These are phyloP conservation scores for Dascillus cervinus DNA, from an alignment of 2,888 invertebrate species.

Conservation along the genomic window DNA sequence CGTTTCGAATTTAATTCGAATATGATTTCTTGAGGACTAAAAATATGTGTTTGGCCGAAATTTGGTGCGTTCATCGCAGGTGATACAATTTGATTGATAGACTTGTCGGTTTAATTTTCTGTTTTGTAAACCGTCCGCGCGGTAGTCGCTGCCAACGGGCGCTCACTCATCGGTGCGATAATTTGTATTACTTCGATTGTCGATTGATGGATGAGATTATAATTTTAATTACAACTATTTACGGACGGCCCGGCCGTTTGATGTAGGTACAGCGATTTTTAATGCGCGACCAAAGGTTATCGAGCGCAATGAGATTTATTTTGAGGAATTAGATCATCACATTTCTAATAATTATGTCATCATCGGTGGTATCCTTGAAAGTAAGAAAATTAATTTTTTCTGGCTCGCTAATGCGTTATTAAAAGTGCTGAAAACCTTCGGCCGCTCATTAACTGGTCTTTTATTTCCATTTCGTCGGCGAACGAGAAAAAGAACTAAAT, in stretches of 20 bases:
- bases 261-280: no score
- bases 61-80: slow-evolving; percentile 20
- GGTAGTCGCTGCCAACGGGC: slow-evolving; percentile 25
- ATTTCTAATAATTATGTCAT: no score
- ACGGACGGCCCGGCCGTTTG: not conserved
- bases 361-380: no score
- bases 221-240: slow-evolving; percentile 15
- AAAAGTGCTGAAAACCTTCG: slow-evolving; percentile 10
- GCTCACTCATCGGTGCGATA: slow-evolving; percentile 19
- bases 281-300: no score
- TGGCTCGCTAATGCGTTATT: not conserved
- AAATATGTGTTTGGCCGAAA: not conserved
- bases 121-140: slow-evolving; percentile 26
- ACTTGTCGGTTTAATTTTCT: slow-evolving; percentile 27
- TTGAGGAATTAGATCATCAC: no score
- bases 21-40: not conserved
- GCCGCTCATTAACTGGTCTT: slow-evolving; percentile 11
- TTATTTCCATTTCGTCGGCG: slow-evolving; percentile 18
- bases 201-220: slow-evolving; percentile 19
- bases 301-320: no score
- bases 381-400: no score
- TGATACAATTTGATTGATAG: slow-evolving; percentile 29
- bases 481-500: slow-evolving; percentile 29
- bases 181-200: slow-evolving; percentile 24
- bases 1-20: not conserved